Evolutionary conservation across 2,888 invertebrate genomes (phyloP), one percentile per base, ranked within the genome.

Genomic region (Lasioglossum morio): DNA sequence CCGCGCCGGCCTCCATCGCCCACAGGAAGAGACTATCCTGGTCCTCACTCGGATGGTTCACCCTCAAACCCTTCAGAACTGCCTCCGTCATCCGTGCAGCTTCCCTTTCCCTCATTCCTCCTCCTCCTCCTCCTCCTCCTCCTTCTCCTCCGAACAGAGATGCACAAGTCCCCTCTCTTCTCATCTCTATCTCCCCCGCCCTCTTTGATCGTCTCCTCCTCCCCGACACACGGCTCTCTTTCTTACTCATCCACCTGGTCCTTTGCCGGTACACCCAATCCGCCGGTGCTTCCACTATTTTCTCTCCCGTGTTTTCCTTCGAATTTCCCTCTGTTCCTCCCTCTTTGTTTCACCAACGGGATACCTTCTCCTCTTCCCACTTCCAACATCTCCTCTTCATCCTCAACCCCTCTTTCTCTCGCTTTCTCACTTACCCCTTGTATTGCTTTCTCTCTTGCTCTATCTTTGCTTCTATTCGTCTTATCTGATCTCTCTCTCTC

Each of bases 21-120:
- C 82, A 73, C 87, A 73, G 72, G 79, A 86, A 81, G 79, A 88
- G 79, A 88, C 84, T 77, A 80, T 86, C 82, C 87, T 89, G 90
- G 89, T 91, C 90, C 90, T 89, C 89, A 72, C 88, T 81, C 81
- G 81, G 85, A 85, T 84, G 90, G 87, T 86, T 92, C 92, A 91
- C 92, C 92, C 92, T 92, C 90, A 85, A 84, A 80, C 89, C 89
- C 88, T 88, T 84, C 82, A 76, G 79, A 84, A 74, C 90, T 82
- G 84, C 87, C 87, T 79, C 84, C 87, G 80, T 84, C 88, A 85
- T 87, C 84, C 82, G 81, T 84, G 75, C 86, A 77, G 60, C 80
- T 69, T 69, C 84, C 30, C 78, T 72, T 37, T 76, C n/a, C 72
- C 37, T 60, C 69, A 30, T 19, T 63, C 63, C 8, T 12, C 53